Evolutionary conservation across 2,888 invertebrate genomes (phyloP).

Genomic region (Linnaemya tessellans): DNA sequence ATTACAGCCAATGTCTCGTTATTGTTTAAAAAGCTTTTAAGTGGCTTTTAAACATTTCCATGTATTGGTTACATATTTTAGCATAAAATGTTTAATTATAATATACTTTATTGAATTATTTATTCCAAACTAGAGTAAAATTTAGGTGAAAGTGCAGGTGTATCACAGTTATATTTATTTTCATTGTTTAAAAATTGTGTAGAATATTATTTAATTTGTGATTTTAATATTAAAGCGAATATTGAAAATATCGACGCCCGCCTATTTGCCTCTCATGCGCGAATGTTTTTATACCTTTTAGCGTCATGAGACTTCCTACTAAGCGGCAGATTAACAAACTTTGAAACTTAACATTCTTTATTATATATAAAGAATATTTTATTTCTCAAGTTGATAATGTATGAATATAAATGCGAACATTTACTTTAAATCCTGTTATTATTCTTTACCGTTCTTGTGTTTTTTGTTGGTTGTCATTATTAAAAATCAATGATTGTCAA

Average conservation of each 20-base stretch:
- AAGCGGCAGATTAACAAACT: slow-evolving; percentile 77
- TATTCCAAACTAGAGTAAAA: too few species aligned
- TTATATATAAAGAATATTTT: background rate
- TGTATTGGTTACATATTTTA: slow-evolving; percentile 77
- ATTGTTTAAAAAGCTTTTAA: slow-evolving; percentile 69
- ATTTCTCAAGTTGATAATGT: slow-evolving; percentile 42
- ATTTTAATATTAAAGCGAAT: background rate
- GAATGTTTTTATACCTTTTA: slow-evolving; percentile 65
- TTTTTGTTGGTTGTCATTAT: slow-evolving; percentile 77
- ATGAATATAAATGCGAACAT: background rate
- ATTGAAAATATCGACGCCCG: slow-evolving; percentile 66
- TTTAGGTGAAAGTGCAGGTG: too few species aligned
- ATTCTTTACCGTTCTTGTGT: slow-evolving; percentile 80
- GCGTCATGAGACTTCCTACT: slow-evolving; percentile 79
- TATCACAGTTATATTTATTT: too few species aligned
- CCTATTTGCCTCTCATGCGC: slow-evolving; percentile 80
- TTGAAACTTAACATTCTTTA: slow-evolving; percentile 47
- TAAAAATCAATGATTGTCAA: slow-evolving; percentile 80
- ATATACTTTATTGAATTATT: too few species aligned
- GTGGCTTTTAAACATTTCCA: slow-evolving; percentile 78
- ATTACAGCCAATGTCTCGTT: slow-evolving; percentile 71
- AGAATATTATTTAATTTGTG: background rate
- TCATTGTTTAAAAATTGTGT: too few species aligned
- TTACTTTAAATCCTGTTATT: too few species aligned
- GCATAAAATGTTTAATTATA: too few species aligned